Evolutionary conservation across 2,113 vertebrate species (phyloP), one percentile per base, ranked within the genome.

Genomic region (Alethe castanea): DNA sequence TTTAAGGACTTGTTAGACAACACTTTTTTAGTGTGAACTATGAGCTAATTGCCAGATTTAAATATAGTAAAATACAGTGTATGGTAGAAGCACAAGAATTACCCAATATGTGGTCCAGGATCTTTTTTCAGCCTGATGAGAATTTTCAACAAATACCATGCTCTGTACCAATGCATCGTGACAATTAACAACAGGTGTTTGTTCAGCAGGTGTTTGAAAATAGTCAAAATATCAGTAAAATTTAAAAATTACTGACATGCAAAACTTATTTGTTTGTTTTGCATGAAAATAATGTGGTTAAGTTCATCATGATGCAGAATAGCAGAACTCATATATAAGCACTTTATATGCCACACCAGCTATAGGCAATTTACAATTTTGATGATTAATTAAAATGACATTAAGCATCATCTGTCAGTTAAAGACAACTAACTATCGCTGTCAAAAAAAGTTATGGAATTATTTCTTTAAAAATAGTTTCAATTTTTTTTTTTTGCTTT

Each of bases 101-200:
- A 10, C 33, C 8, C 13, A 61, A 8, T 31, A 26, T 45, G 8
- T 16, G 4, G 6, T 36, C 26, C 0, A 0, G 8, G 5, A 4
- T 53, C 6, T 35, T 54, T 44, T 44, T 33, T 38, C 56, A 31
- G 26, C 33, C 26, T 54, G 18, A 38, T 7, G 15, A 84, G 23
- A 38, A 64, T 54, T 64, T 64, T 64, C n/a, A 73, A 14, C 9
- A 53, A 36, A 18, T 31, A 23, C 54, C 11, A 31, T 42, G 20
- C 17, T 35, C 38, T 36, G 14, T 23, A 26, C 7, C 1, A 1
- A 60, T 36, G 13, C 1, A 0, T 53, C 5, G 26, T 7, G 13
- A 26, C 20, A 33, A 36, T 17, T 45, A 45, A 38, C 5, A 53
- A 14, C 11, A 36, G 16, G 25, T 50, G 48, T 26, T 50, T 26